Evolutionary conservation across 2,797 vertebrate species (phyloP).

Genomic region (Melanotaenia nigrans): DNA sequence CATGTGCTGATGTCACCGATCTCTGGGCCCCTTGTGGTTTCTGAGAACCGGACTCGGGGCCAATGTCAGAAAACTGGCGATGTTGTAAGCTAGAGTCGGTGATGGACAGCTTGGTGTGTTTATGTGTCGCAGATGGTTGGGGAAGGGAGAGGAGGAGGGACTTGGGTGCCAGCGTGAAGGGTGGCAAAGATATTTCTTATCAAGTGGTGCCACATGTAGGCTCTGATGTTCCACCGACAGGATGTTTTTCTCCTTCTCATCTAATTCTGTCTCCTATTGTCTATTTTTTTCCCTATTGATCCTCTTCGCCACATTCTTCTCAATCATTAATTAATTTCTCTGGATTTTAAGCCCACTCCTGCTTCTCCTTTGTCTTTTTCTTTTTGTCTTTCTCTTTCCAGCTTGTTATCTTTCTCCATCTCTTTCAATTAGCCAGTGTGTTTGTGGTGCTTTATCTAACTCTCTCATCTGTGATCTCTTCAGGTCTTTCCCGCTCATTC

Average conservation of each 20-base stretch:
- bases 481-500: slow-evolving; percentile 41
- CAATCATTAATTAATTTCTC: slow-evolving; percentile 71
- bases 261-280: slow-evolving; percentile 69
- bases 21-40: slow-evolving; percentile 34
- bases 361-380: slow-evolving; percentile 54
- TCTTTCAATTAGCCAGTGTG: slow-evolving; percentile 53
- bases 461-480: slow-evolving; percentile 55
- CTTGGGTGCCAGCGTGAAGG: slow-evolving; percentile 64
- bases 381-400: slow-evolving; percentile 45
- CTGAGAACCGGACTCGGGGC: slow-evolving; percentile 32
- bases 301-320: slow-evolving; percentile 41
- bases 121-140: slow-evolving; percentile 77
- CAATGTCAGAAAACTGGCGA: slow-evolving; percentile 67
- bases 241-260: slow-evolving; percentile 65
- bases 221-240: slow-evolving; percentile 64
- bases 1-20: slow-evolving; percentile 63
- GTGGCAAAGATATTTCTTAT: slow-evolving; percentile 73
- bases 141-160: slow-evolving; percentile 29
- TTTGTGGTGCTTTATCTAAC: slow-evolving; percentile 58
- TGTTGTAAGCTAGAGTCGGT: slow-evolving; percentile 34
- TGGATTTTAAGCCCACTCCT: slow-evolving; percentile 42
- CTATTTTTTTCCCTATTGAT: slow-evolving; percentile 62
- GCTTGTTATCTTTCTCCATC: slow-evolving; percentile 56
- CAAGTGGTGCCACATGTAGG: slow-evolving; percentile 67
- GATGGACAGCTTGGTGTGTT: slow-evolving; percentile 76